Conservation (phyloP, 1,140 invertebrate genomes). For the Liolophura sinensis region DNA sequence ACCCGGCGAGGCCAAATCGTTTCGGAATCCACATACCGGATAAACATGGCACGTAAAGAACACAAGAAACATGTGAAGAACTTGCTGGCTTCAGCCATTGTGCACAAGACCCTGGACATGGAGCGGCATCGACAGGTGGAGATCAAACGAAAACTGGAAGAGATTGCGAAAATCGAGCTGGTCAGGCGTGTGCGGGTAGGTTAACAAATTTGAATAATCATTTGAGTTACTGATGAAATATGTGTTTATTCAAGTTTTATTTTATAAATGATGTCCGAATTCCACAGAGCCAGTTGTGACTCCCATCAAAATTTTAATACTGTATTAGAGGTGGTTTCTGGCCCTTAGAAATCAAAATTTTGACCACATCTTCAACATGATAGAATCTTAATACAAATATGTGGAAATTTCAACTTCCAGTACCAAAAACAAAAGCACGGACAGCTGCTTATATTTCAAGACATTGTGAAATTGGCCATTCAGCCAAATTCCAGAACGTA, state of each 20-base stretch:
- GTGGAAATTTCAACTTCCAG: too few relatives aligned
- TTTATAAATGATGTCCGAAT: too few relatives aligned
- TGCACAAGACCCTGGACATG: conserved; percentile 56
- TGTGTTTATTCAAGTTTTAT: neutral
- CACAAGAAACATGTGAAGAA: conserved; percentile 56
- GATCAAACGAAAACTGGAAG: conserved; percentile 53
- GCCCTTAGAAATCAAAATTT: too few relatives aligned
- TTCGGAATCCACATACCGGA: conserved; percentile 51
- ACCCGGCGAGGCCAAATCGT: conserved; percentile 48
- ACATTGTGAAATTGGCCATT: too few relatives aligned
- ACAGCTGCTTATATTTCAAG: too few relatives aligned
- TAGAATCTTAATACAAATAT: too few relatives aligned
- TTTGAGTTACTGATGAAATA: neutral
- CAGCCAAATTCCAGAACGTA: too few relatives aligned
- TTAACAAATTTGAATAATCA: conserved; percentile 1
- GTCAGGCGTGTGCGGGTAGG: conserved; percentile 55
- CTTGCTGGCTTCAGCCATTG: conserved; percentile 55
- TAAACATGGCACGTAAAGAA: conserved; percentile 53
- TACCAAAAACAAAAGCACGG: too few relatives aligned
- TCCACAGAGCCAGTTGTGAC: too few relatives aligned
- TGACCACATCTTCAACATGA: too few relatives aligned
- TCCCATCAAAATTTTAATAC: too few relatives aligned
- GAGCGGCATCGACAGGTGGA: conserved; percentile 51
- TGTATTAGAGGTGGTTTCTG: too few relatives aligned
- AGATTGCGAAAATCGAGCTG: conserved; percentile 56